Base-by-base conservation (phyloP, 1,140 invertebrate species). In the Conus betulinus region DNA sequence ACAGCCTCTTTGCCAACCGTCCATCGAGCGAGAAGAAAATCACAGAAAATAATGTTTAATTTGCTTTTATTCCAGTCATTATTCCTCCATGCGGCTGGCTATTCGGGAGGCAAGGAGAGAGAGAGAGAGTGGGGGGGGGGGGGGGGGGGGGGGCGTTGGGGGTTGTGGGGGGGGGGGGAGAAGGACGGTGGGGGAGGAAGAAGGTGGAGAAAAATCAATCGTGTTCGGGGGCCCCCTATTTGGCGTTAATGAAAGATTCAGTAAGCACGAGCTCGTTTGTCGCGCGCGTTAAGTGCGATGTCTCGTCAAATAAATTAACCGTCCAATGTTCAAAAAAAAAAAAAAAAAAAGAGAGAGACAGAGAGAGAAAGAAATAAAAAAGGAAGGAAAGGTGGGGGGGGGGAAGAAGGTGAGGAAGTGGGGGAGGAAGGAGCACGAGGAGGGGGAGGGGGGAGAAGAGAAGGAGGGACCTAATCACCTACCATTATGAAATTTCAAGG, bases 401-500 rank as follows among this genome's bases (percentile, higher is more conserved):
- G 39, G 39, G 39, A 3, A 39, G 39, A 39, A 39, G 39, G 39
- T 39, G 39, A 39, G 39, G 39, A 39, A 39, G 39, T 39, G 39
- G 39, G 60, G 60, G 17, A 63, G 1, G 17, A 63, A 20, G 60
- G 17, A 63, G 60, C 11, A 63, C 1, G 60, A 13, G 10, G 60
- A 20, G 60, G 60, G 60, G 10, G 60, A 0, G 60, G 10, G n/a
- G 60, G 17, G 17, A 20, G 60, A 20, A 63, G 60, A 63, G 60
- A 63, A 63, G 17, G 11, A 20, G 6, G 17, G 51, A 86, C 89
- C 91, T 93, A 93, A 92, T 92, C 92, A 93, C 67, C 88, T 63
- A 60, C 90, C 91, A 93, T 93, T 93, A 93, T 92, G 92, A 93
- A 93, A 93, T 92, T 92, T 93, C 90, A 92, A 91, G 91, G 90